Conservation (phyloP, 2,797 vertebrate species). For the Acipenser transmontanus region DNA sequence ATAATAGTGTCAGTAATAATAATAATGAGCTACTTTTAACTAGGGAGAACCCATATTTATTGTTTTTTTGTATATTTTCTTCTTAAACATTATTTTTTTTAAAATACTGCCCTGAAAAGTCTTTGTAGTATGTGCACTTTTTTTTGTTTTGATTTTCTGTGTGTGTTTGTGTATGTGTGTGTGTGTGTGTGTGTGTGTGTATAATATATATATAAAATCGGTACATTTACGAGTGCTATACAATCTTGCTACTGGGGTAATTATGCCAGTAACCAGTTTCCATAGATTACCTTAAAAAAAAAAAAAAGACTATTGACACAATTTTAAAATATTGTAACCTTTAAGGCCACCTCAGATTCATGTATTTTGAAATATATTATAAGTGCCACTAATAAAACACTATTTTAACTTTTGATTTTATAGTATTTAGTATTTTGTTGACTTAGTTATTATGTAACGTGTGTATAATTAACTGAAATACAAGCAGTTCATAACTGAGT, state of each 20-base stretch:
- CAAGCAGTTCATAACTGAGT: not conserved
- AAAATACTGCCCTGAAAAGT: slow-evolving; percentile 38
- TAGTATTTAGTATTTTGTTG: slow-evolving; percentile 21
- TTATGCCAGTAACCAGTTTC: slow-evolving; percentile 18
- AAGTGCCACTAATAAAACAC: slow-evolving; percentile 80
- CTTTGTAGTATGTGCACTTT: slow-evolving; percentile 31
- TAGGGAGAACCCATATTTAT: slow-evolving; percentile 36
- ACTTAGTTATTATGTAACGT: not conserved
- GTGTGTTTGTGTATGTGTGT: not conserved
- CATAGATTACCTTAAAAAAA: slow-evolving; percentile 9
- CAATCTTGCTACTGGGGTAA: slow-evolving; percentile 28
- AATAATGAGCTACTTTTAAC: slow-evolving; percentile 25
- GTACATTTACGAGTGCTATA: slow-evolving; percentile 25
- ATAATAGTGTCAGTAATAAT: slow-evolving; percentile 19
- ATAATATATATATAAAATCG: no score
- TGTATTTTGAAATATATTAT: slow-evolving; percentile 78
- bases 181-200: not conserved
- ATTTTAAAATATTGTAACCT: slow-evolving; percentile 36
- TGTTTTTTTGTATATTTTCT: slow-evolving; percentile 39
- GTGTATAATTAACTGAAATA: no score
- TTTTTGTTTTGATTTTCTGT: slow-evolving; percentile 19
- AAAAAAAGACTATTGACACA: slow-evolving; percentile 12
- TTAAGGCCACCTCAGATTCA: slow-evolving; percentile 73
- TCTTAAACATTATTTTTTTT: slow-evolving; percentile 31
- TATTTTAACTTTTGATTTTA: slow-evolving; percentile 73